Base-by-base conservation (phyloP, 2,797 vertebrate species). In the Myotis myotis region DNA sequence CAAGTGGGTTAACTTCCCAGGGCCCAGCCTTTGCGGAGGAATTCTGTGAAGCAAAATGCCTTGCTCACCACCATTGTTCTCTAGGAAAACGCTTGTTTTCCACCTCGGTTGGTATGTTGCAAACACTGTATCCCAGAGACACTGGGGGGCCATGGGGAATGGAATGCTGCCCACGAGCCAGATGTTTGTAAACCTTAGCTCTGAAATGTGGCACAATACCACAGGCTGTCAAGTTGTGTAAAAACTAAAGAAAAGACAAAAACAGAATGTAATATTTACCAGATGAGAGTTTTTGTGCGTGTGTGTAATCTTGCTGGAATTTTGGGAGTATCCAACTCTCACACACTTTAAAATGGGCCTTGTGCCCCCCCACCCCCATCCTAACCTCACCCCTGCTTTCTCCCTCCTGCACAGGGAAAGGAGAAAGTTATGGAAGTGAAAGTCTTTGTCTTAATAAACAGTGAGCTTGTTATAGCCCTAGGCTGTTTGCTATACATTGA, bases 281-380 rank as follows among this genome's bases (percentile, higher is more conserved):
- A 99, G 99, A 99, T 99, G 99, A 99, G 98, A 98, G 98, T 96
- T 98, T 98, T 97, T 98, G 96, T 99, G 81, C 62, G 4, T 83
- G 98, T 99, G 98, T 99, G 99, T 99, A 99, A 99, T 99, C 99
- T 99, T 99, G 98, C 98, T 98, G 99, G 99, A 99, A 99, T 98
- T 98, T 98, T 97, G 98, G 98, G 98, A 98, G 98, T 98, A 98
- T 99, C 99, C 99, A 99, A 96, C 98, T 98, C 99, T 99, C 98
- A 98, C 99, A 98, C 98, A 99, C 99, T 99, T 99, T 96, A 97
- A 99, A 99, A 98, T 98, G 98, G 98, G 98, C 98, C 96, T 90
- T 96, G 97, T 95, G 94, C 98, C 98, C 95, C 95, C 98, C 98
- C 60, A 30, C 28, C 95, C 95, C 94, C 93, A 93, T 8, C 33